Base-by-base conservation (phyloP, 2,113 vertebrate species). In the Dendrocopos noguchii region DNA sequence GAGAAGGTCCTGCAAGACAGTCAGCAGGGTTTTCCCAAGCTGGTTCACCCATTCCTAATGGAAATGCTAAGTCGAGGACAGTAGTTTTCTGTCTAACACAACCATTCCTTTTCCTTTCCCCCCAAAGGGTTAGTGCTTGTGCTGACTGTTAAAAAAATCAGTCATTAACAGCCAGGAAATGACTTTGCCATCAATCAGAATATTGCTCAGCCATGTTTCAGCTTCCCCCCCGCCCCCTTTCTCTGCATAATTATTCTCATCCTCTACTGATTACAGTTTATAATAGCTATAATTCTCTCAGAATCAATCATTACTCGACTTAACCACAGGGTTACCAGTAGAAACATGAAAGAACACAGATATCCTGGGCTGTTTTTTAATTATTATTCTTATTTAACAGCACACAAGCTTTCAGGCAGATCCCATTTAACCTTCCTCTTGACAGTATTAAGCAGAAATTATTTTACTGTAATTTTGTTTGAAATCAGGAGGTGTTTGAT, bases 271-370 rank as follows among this genome's bases (percentile, higher is more conserved):
- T 98, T 97, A 97, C 95, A 95, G 96, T 97, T 97, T 97, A 97
- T 97, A 98, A 98, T 97, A 97, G 96, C 97, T 96, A 95, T 98
- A 98, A 98, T 98, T 98, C 97, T 97, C 97, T 96, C 97, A n/a
- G 67, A 98, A 98, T 98, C 98, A 97, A 96, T 98, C 95, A 97
- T 83, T 87, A 92, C 94, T 97, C 95, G 91, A 83, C 95, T 97
- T 97, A 97, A 97, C 96, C 93, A 96, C 39, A 52, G 90, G 94
- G 93, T 97, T 97, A 95, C 96, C 87, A 86, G 90, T 77, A 87
- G 95, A 97, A 96, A 94, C 70, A 96, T 77, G 93, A 96, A 93
- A 66, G 93, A 96, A 96, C 74, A 88, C 94, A 96, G 92, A 95
- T 92, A 95, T 84, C 93, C 78, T 82, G 19, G 76, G 87, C 88